Conservation (phyloP, 2,113 vertebrate genomes). For the Pygoscelis antarcticus region DNA sequence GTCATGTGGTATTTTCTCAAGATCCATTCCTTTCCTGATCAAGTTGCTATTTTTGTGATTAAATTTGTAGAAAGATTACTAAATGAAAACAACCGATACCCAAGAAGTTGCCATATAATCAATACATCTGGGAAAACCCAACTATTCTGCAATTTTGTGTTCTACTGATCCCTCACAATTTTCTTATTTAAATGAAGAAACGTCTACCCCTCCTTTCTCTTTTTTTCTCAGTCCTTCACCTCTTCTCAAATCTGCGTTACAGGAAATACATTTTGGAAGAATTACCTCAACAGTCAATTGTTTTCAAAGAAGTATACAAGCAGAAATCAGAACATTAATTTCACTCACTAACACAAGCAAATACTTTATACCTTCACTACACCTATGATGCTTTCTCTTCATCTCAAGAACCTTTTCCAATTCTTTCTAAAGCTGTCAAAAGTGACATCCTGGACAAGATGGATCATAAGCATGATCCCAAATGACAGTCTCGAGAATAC, state of each 20-base stretch:
- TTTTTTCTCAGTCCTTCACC: neutral
- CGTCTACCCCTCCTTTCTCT: neutral
- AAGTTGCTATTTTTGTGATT: neutral
- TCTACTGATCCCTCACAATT: neutral
- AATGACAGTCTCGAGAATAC: neutral
- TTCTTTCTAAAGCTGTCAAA: neutral
- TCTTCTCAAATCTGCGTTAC: neutral
- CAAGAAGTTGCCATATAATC: neutral
- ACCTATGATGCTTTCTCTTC: neutral
- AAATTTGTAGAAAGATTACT: neutral
- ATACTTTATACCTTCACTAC: neutral
- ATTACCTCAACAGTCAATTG: neutral
- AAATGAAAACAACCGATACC: neutral
- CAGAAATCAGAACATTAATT: neutral
- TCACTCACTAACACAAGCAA: neutral
- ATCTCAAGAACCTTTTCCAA: neutral
- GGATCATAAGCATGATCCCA: neutral
- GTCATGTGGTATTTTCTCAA: neutral
- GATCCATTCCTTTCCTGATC: neutral
- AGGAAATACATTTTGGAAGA: neutral
- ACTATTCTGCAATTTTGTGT: neutral
- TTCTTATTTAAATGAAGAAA: neutral
- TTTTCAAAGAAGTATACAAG: neutral
- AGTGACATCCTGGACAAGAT: neutral
- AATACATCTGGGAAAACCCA: neutral